Conservation (phyloP, 2,113 vertebrate species). For the Grus americana region DNA sequence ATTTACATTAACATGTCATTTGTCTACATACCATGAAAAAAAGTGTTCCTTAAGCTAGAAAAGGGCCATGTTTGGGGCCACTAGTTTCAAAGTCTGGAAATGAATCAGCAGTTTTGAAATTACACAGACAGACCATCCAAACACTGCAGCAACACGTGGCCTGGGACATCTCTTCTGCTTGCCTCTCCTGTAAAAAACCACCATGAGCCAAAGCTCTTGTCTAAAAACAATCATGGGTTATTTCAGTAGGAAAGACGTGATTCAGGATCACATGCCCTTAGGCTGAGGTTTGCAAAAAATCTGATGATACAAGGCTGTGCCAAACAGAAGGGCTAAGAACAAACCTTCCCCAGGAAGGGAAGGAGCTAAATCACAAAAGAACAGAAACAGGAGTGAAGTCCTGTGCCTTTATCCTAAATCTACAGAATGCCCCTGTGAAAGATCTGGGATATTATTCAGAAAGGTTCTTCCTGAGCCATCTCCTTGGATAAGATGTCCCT, state of each 20-base stretch:
- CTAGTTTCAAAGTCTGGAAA: slow-evolving; percentile 34
- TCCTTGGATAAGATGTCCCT: background rate
- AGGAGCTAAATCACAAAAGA: background rate
- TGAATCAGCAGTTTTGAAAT: slow-evolving; percentile 67
- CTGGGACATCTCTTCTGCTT: background rate
- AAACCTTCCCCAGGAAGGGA: background rate
- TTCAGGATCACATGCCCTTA: background rate
- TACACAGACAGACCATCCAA: background rate
- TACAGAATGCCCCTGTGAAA: background rate
- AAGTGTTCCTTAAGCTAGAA: slow-evolving; percentile 38
- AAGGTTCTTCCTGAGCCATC: background rate
- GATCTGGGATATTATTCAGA: background rate
- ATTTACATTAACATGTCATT: slow-evolving; percentile 65
- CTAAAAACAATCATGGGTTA: background rate
- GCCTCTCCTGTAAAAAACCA: background rate
- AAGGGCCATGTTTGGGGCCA: background rate
- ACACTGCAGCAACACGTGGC: background rate
- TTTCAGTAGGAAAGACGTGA: background rate
- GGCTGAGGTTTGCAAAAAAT: background rate
- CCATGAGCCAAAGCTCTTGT: background rate
- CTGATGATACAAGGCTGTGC: background rate
- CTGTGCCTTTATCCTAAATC: background rate
- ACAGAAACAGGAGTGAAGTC: background rate
- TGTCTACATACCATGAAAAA: slow-evolving; percentile 42
- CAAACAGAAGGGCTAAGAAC: background rate